Evolutionary conservation across 2,888 invertebrate genomes (phyloP).

Genomic region (Sphecodes monilicornis): DNA sequence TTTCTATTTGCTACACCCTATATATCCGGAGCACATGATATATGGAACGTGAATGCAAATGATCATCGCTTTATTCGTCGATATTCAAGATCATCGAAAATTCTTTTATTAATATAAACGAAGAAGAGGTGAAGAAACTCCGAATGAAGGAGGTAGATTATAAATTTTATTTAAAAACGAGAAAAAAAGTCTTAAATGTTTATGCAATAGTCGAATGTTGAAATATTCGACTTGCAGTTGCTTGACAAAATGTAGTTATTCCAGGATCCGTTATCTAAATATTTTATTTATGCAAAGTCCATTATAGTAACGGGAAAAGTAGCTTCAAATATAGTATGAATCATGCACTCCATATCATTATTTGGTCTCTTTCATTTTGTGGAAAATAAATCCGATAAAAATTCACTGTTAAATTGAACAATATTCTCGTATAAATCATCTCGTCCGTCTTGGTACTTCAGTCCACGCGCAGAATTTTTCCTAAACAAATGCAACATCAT

Average conservation of each 20-base stretch:
- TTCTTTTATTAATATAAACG: background rate
- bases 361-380: background rate
- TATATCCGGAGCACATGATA: background rate
- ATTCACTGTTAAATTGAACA: background rate
- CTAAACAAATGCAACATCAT: background rate
- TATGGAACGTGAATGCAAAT: background rate
- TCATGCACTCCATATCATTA: background rate
- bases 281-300: conserved; percentile 3
- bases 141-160: background rate
- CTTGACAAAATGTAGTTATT: background rate
- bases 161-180: background rate
- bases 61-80: background rate
- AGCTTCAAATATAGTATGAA: background rate
- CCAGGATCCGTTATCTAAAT: background rate
- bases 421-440: background rate
- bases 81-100: background rate
- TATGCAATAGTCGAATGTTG: background rate
- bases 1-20: background rate
- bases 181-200: background rate
- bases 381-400: background rate
- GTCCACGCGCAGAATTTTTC: too few relatives aligned
- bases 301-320: background rate
- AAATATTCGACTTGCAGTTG: background rate
- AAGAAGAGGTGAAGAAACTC: background rate
- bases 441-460: too few relatives aligned